These are phyloP conservation scores for Tylochromis polylepis DNA, from an alignment of 2,113 vertebrate species.

Conservation along the genomic window DNA sequence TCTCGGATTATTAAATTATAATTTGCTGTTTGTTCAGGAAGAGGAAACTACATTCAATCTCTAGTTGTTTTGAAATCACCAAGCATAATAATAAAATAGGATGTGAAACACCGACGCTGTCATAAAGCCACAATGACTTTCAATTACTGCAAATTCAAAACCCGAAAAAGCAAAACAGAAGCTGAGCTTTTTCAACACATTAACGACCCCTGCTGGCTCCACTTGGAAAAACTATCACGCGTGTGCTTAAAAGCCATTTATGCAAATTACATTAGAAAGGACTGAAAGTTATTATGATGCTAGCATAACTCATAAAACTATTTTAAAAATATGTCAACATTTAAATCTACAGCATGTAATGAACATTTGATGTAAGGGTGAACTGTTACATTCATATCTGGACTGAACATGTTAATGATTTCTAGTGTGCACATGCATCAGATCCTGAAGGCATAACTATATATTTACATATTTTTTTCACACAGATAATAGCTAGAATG, in stretches of 20 bases:
- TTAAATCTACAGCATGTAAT: fast-evolving
- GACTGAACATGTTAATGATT: neutral
- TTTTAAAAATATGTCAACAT: neutral
- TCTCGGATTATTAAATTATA: neutral
- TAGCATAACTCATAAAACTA: neutral
- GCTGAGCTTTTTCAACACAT: neutral
- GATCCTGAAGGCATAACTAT: neutral
- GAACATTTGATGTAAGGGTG: neutral
- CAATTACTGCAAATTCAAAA: neutral
- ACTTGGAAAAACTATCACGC: neutral
- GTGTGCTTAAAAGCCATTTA: neutral
- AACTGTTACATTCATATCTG: neutral
- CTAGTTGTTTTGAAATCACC: neutral
- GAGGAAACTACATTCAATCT: fast-evolving
- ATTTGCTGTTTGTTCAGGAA: neutral
- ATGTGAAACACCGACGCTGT: neutral
- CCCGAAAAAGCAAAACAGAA: neutral
- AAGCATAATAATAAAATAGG: neutral
- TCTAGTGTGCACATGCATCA: neutral
- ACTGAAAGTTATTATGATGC: neutral
- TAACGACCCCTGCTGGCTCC: neutral
- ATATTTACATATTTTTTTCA: neutral
- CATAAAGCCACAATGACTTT: neutral
- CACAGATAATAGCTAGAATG: neutral
- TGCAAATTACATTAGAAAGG: neutral